These are phyloP conservation scores for Muscidifurax raptorellus DNA, from an alignment of 1,140 invertebrate genomes.

Conservation along the genomic window DNA sequence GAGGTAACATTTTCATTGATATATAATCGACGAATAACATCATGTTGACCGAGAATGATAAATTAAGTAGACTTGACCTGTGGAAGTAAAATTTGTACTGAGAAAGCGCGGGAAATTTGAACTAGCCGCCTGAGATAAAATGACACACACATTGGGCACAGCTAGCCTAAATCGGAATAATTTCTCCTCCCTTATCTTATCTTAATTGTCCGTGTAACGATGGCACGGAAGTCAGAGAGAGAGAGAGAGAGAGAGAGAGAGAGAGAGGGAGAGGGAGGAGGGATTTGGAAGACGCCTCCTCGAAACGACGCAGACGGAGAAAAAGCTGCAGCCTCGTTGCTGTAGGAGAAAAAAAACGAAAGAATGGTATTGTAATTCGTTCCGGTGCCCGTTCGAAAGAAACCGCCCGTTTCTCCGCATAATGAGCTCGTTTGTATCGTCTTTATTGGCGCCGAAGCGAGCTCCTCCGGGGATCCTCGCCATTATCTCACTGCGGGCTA, in stretches of 20 bases:
- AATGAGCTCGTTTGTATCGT: slow-evolving; percentile 64
- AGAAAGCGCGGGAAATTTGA: background rate
- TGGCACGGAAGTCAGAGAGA: no score
- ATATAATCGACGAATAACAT: no score
- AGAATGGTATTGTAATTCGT: slow-evolving; percentile 59
- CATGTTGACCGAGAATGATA: no score
- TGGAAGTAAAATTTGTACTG: no score
- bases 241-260: no score
- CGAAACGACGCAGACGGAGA: background rate
- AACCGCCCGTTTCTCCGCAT: slow-evolving; percentile 60
- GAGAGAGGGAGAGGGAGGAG: background rate
- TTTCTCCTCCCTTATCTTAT: slow-evolving; percentile 37
- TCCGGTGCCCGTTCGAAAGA: slow-evolving; percentile 58
- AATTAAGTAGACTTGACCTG: no score
- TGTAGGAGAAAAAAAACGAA: slow-evolving; percentile 44
- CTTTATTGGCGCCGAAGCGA: slow-evolving; percentile 51
- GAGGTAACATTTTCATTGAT: no score
- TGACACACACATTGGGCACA: background rate
- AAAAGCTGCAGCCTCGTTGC: background rate
- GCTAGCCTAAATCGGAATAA: background rate
- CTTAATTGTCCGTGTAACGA: slow-evolving; percentile 39
- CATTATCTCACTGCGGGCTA: background rate
- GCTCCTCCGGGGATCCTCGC: background rate
- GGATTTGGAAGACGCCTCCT: slow-evolving; percentile 16
- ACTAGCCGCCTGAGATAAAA: slow-evolving; percentile 5